Evolutionary conservation across 2,888 invertebrate genomes (phyloP).

Genomic region (Podotricha telesiphe): DNA sequence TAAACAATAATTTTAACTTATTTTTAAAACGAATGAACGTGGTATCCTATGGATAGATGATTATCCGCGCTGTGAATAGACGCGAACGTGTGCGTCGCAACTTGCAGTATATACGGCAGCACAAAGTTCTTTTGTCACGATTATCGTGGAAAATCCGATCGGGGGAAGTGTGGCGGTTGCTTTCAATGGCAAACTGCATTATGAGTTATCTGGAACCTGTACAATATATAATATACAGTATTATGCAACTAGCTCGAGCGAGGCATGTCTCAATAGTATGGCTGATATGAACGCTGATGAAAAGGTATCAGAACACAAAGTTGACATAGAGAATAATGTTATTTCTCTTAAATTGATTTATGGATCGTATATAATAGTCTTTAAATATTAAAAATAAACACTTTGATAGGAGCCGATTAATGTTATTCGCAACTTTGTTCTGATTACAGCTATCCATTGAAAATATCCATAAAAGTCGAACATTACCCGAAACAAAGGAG

Average conservation of each 20-base stretch:
- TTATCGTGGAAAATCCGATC: slow-evolving; percentile 82
- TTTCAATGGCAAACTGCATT: slow-evolving; percentile 81
- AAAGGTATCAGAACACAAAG: not conserved
- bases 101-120: slow-evolving; percentile 63
- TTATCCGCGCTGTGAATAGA: slow-evolving; percentile 69
- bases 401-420: slow-evolving; percentile 48
- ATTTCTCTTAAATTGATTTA: not conserved
- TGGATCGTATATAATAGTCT: not conserved
- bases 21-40: slow-evolving; percentile 54
- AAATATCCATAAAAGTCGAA: slow-evolving; percentile 84
- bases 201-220: slow-evolving; percentile 74
- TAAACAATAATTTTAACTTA: slow-evolving; percentile 1
- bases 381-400: slow-evolving; percentile 14
- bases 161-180: slow-evolving; percentile 77
- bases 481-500: slow-evolving; percentile 82
- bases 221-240: slow-evolving; percentile 56
- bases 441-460: slow-evolving; percentile 82
- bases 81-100: slow-evolving; percentile 60
- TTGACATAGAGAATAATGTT: not conserved
- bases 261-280: slow-evolving; percentile 35
- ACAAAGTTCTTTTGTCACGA: slow-evolving; percentile 82
- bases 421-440: slow-evolving; percentile 74
- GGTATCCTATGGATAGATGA: slow-evolving; percentile 59
- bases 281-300: not conserved
- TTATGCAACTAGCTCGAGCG: slow-evolving; percentile 49